phyloP scores from a whole-genome alignment of 1,140 invertebrate genomes.

The Paralvinella palmiformis region DNA sequence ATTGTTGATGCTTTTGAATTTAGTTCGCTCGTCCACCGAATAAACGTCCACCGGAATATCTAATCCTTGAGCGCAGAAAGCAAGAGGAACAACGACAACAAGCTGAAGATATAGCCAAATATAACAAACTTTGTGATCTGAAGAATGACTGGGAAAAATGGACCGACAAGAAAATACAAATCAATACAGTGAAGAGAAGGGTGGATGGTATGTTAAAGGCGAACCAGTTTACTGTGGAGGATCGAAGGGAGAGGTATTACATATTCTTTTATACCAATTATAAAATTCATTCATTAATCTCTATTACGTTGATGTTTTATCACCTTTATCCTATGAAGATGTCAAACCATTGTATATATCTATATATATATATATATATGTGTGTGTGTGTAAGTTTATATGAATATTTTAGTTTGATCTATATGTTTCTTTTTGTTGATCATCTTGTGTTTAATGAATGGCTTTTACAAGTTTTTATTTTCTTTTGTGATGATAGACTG shows the following conservation, averaged over 20 bases:
- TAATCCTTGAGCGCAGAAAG: conserved; percentile 39
- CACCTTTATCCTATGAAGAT: background rate
- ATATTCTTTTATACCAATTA: background rate
- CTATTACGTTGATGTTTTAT: background rate
- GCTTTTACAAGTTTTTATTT: background rate
- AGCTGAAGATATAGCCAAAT: conserved; percentile 30
- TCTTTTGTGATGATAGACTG: background rate
- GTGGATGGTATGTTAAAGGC: conserved; percentile 31
- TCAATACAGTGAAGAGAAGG: conserved; percentile 34
- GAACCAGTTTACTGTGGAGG: conserved; percentile 38
- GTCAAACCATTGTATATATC: background rate
- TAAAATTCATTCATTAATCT: background rate
- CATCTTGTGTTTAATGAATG: background rate
- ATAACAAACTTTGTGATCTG: conserved; percentile 37
- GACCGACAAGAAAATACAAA: conserved; percentile 39
- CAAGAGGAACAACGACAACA: conserved; percentile 35
- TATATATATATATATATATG: background rate
- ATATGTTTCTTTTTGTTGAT: background rate
- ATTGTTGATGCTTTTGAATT: too few relatives aligned
- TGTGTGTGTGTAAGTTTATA: background rate
- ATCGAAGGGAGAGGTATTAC: conserved; percentile 35
- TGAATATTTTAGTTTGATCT: background rate
- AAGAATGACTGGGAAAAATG: conserved; percentile 45
- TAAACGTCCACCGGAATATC: conserved; percentile 36
- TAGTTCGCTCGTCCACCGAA: conserved; percentile 39